Base-by-base conservation (phyloP, 92 coral and sea anemone genomes). In the Umimayanthus kanabou region DNA sequence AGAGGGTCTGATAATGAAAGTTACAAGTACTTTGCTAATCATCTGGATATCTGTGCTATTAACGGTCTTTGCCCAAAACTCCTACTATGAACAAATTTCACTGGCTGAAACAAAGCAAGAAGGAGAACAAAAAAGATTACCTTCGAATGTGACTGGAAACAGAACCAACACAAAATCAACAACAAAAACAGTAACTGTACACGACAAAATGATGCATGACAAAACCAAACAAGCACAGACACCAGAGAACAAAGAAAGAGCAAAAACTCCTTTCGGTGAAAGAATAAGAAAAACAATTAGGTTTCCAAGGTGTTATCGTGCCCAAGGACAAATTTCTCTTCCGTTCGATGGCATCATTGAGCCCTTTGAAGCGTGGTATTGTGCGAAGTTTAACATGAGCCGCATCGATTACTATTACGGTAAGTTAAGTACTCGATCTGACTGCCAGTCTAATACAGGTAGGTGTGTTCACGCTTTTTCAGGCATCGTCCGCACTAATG, bases 321-420 rank as follows among this genome's bases (percentile, higher is more conserved):
- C 98, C 5, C 92, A 93, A 72, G 99, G 99, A 11, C 90, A 91
- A 39, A 90, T 96, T 15, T 94, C 96, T 85, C 89, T 96, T 20
- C 99, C 99, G 43, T 93, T 89, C 71, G 99, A 95, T 84, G 94
- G 89, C 10, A 91, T 96, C 61, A 91, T 93, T 28, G 99, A 96
- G 72, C 99, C 99, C 6, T 96, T 96, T 69, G 96, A 96, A 86
- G 95, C 96, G 18, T 96, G 99, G 99, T 96, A 90, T 72, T 94
- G 95, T 16, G 95, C 94, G 14, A 88, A 77, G 26, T 88, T 92
- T 70, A 92, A 92, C 76, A 96, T 95, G 98, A 96, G 99, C 89
- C 94, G 99, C 37, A 96, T 96, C 39, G 98, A 96, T 78, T 96
- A 96, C 65, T 96, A 96, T 85, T 95, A 95, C 85, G 99, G 99